Evolutionary conservation across 2,888 invertebrate species (phyloP).

Genomic region (Tridacna crocea): DNA sequence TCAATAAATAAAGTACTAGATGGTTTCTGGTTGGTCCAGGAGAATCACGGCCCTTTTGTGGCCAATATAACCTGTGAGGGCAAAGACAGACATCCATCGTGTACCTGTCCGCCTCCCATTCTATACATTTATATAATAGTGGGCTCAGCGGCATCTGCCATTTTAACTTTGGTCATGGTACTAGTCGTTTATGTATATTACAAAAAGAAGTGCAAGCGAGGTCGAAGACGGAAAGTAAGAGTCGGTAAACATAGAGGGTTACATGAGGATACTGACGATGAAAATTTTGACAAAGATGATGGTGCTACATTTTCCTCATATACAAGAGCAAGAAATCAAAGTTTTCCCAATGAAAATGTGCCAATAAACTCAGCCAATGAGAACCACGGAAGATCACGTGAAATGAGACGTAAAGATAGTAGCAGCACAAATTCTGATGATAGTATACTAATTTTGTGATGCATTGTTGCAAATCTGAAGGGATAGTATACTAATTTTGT

Average conservation of each 20-base stretch:
- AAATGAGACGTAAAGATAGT: background rate
- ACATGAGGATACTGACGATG: background rate
- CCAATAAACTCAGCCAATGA: background rate
- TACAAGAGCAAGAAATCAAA: background rate
- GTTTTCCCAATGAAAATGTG: background rate
- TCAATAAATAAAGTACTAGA: slow-evolving; percentile 56
- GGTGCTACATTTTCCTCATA: background rate
- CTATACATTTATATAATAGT: slow-evolving; percentile 50
- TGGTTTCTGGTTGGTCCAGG: slow-evolving; percentile 68
- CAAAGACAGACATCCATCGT: slow-evolving; percentile 32
- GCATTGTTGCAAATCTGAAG: background rate
- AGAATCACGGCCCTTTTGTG: slow-evolving; percentile 60
- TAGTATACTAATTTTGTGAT: background rate
- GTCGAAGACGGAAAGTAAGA: background rate
- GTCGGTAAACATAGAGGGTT: background rate
- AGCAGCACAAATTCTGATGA: background rate
- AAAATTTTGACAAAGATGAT: background rate
- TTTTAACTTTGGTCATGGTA: background rate
- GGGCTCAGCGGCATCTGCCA: background rate
- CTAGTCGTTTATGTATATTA: background rate
- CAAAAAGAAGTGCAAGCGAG: background rate
- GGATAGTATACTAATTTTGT: no score
- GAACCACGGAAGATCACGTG: background rate
- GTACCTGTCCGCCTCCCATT: slow-evolving; percentile 55
- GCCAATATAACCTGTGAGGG: slow-evolving; percentile 43